These are phyloP conservation scores for Tringa solitaria DNA, from an alignment of 2,113 vertebrate species.

Conservation along the genomic window DNA sequence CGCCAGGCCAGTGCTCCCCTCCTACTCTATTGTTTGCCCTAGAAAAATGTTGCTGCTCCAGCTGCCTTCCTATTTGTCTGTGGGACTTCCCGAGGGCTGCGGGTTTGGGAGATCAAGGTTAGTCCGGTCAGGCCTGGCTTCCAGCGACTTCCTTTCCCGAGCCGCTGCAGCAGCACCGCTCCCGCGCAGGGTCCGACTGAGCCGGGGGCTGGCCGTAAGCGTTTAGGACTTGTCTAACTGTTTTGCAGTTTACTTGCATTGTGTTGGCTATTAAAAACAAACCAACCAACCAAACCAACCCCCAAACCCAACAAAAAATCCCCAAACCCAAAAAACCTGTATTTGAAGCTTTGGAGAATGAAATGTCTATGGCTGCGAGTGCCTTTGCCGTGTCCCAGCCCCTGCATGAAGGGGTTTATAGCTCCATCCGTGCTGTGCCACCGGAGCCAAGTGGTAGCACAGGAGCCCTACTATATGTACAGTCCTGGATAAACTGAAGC, in stretches of 20 bases:
- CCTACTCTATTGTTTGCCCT: background rate
- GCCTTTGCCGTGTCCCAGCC: background rate
- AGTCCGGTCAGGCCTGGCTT: background rate
- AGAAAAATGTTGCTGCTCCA: background rate
- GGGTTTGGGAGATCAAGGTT: constrained; percentile 27
- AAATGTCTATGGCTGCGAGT: background rate
- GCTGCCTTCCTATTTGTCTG: constrained; percentile 30
- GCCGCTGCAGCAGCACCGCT: background rate
- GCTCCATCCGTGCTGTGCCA: background rate
- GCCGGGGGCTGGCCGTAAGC: background rate
- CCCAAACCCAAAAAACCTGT: accelerated
- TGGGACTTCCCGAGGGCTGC: background rate
- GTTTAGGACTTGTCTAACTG: background rate
- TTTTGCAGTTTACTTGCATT: background rate
- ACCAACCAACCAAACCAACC: background rate
- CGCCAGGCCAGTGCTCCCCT: background rate
- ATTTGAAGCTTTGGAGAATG: background rate
- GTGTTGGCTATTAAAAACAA: background rate
- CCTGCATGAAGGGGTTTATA: background rate
- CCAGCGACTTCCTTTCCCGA: background rate
- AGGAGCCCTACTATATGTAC: background rate
- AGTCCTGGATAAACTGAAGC: background rate
- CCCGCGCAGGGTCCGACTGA: background rate
- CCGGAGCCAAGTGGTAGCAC: constrained; percentile 5
- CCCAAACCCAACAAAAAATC: background rate